phyloP scores from a whole-genome alignment of 2,113 vertebrate species.

The Theristicus caerulescens region DNA sequence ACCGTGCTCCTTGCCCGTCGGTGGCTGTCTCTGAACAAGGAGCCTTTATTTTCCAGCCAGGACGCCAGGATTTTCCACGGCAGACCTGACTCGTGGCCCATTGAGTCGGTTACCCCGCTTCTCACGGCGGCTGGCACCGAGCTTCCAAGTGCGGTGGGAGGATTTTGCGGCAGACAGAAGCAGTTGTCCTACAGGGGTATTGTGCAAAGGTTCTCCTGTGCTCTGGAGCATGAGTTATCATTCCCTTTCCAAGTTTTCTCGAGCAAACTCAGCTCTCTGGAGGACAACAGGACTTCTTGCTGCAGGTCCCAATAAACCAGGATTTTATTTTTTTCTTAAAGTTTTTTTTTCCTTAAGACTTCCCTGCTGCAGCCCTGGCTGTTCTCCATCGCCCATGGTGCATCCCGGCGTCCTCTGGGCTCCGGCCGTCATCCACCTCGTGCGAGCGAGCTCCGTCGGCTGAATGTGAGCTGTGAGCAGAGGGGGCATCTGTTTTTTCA shows the following conservation, averaged over 20 bases:
- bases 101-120: neutral
- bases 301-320: neutral
- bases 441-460: neutral
- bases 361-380: neutral
- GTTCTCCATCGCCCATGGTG: neutral
- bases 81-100: fast-evolving
- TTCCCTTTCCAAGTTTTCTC: neutral
- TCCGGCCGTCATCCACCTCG: neutral
- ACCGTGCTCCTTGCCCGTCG: neutral
- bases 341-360: neutral
- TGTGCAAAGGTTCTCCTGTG: neutral
- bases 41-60: neutral
- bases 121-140: neutral
- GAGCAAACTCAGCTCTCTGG: neutral
- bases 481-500: neutral
- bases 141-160: neutral
- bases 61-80: neutral
- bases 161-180: neutral
- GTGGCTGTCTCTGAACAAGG: neutral
- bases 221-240: neutral
- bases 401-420: neutral
- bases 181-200: neutral
- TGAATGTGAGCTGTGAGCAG: neutral
- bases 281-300: neutral
- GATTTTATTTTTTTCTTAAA: neutral